Conservation (phyloP, 2,113 vertebrate genomes). For the Gnathonemus longibarbis region DNA sequence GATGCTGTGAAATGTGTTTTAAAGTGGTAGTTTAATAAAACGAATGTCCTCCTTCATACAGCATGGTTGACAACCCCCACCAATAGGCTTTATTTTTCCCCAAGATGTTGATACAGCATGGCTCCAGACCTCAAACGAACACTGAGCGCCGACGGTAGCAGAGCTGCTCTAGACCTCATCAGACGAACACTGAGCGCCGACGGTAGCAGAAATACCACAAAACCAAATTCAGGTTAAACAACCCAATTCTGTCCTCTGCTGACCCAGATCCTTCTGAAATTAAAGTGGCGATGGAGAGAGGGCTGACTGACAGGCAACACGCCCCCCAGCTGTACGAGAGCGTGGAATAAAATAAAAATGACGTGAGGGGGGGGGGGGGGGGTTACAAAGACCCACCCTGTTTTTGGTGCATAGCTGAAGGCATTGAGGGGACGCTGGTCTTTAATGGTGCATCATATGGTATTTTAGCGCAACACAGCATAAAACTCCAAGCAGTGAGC, state of each 20-base stretch:
- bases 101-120: not conserved
- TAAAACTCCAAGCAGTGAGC: not conserved
- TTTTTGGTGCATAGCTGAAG: constrained; percentile 48
- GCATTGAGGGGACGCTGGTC: constrained; percentile 9
- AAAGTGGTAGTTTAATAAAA: not conserved
- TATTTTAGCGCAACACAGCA: not conserved
- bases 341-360: constrained; percentile 38
- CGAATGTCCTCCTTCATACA: not conserved
- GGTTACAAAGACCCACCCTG: constrained; percentile 30
- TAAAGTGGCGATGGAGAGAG: constrained; percentile 23
- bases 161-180: not conserved
- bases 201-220: not conserved
- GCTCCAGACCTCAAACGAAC: not conserved
- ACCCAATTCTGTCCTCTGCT: constrained; percentile 36
- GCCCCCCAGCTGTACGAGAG: constrained; percentile 38
- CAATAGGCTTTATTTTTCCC: not conserved
- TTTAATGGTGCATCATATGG: not conserved
- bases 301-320: constrained; percentile 23
- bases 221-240: constrained; percentile 24
- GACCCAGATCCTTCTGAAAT: constrained; percentile 45
- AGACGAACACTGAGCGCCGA: not conserved
- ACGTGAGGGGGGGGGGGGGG: constrained; percentile 17
- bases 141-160: not conserved
- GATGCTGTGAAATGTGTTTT: not conserved
- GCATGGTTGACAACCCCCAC: not conserved